A percentile compares a stretch with the other conserved stretches of the same genome.
These are phyloP conservation scores for Squalus acanthias DNA, from an alignment of 2,797 vertebrate genomes.

Conservation along the genomic window DNA sequence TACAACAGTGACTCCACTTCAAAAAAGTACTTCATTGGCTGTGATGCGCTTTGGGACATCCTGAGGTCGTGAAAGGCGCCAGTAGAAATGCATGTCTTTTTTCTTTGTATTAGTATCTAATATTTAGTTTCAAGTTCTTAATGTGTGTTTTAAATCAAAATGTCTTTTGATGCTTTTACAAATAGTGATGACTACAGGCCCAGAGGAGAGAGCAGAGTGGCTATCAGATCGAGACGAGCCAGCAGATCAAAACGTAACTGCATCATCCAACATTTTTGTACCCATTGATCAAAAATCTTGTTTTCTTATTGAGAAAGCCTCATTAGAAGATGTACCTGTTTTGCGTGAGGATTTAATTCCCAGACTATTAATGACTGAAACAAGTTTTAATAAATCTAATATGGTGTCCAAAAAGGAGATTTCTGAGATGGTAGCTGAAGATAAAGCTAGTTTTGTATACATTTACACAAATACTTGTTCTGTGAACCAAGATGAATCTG, in stretches of 20 bases:
- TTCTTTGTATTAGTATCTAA: neutral
- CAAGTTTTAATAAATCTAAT: neutral
- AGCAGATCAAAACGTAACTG: neutral
- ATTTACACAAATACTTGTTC: constrained; percentile 28
- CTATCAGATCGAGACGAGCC: neutral
- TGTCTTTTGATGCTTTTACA: neutral
- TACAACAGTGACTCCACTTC: no score
- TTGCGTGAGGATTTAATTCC: neutral
- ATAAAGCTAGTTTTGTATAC: constrained; percentile 6
- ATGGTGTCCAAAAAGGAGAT: neutral
- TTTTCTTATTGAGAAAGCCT: neutral
- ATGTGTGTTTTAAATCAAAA: neutral
- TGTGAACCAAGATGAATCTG: neutral
- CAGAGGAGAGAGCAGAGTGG: neutral
- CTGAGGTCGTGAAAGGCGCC: no score
- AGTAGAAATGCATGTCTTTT: no score
- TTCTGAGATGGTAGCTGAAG: neutral
- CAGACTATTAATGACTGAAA: neutral
- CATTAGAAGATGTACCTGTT: neutral
- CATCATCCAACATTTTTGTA: neutral
- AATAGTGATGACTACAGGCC: neutral
- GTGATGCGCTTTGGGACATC: no score
- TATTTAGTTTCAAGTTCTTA: neutral
- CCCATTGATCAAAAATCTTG: neutral
- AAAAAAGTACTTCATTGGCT: no score